phyloP scores from a whole-genome alignment of 2,113 vertebrate species.

The Osmerus eperlanus region DNA sequence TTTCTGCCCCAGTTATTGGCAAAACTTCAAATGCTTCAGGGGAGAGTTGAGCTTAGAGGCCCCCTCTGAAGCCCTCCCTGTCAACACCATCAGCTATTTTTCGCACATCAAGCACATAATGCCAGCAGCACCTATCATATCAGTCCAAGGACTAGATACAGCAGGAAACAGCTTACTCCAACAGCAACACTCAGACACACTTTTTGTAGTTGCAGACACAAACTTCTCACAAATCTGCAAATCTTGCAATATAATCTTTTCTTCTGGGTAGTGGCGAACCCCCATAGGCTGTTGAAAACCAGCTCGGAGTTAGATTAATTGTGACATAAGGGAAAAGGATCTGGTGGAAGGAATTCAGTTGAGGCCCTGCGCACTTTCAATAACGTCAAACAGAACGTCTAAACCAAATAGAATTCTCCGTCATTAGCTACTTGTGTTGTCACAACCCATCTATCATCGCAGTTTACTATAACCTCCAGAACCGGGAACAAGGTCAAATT shows the following conservation, averaged over 20 bases:
- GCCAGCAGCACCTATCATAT: conserved; percentile 32
- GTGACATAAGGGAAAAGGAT: too few relatives aligned
- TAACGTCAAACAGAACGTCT: too few relatives aligned
- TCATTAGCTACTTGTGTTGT: neutral
- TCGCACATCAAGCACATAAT: conserved; percentile 41
- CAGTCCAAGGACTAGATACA: conserved; percentile 32
- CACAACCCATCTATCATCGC: neutral
- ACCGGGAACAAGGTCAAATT: neutral
- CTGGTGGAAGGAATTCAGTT: too few relatives aligned
- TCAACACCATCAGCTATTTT: conserved; percentile 52
- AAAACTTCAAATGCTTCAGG: conserved; percentile 37
- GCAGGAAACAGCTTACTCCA: conserved; percentile 29
- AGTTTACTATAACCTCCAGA: neutral
- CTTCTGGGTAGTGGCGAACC: neutral
- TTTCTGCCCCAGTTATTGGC: conserved; percentile 54
- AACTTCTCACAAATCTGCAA: conserved; percentile 16
- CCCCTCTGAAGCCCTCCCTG: conserved; percentile 34
- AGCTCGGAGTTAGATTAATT: neutral
- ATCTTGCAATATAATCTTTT: conserved; percentile 15
- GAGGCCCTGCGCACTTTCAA: too few relatives aligned
- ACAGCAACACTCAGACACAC: conserved; percentile 8
- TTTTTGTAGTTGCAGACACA: neutral
- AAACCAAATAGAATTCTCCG: neutral
- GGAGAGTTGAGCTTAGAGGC: conserved; percentile 45
- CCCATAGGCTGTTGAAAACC: conserved; percentile 3